Base-by-base conservation (phyloP, 2,888 invertebrate species). In the Scaptomyza polygonia region DNA sequence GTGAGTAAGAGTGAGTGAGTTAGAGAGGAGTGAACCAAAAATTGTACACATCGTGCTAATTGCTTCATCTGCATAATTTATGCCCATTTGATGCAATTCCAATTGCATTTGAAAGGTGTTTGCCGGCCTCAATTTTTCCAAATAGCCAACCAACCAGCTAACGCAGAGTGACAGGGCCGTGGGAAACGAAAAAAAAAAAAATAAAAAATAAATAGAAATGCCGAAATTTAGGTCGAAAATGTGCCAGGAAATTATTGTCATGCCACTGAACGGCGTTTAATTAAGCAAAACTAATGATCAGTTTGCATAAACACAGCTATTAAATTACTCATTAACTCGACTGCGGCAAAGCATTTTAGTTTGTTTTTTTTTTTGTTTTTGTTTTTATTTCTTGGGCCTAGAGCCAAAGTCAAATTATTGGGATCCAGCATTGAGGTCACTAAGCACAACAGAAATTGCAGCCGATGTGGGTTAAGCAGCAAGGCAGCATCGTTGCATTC, bases 41-140 rank as follows among this genome's bases (percentile, higher is more conserved):
- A 72, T 14, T 49, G 62, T 32, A 62, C 63, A 49, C 72, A 72
- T 49, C 34, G 56, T 58, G 70, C 77, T 79, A 84, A 84, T 84
- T 88, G 84, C 86, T 78, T 80, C 80, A 85, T 85, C 88, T 86
- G 72, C 86, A 85, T 85, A 88, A 85, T 83, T 85, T 80, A 85
- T 88, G 67, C 62, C 43, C 55, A 67, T 79, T 67, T 67, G 43
- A 69, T 62, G 70, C 75, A 73, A 85, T 85, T 85, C 57, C 48
- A 69, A 85, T 85, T 87, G 68, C 67, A 77, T 82, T 85, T 72
- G 70, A 73, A 72, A 79, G 82, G 79, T 85, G 73, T 67, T 70
- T 44, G 25, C 34, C 34, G 55, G 53, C 65, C 55, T 32, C 45
- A 52, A n/a, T 21, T 21, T 16, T 16, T 1, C 36, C 36, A 0